Evolutionary conservation across 2,113 vertebrate species (phyloP), one percentile per base, ranked within the genome.

Genomic region (Antechinus stuartii): DNA sequence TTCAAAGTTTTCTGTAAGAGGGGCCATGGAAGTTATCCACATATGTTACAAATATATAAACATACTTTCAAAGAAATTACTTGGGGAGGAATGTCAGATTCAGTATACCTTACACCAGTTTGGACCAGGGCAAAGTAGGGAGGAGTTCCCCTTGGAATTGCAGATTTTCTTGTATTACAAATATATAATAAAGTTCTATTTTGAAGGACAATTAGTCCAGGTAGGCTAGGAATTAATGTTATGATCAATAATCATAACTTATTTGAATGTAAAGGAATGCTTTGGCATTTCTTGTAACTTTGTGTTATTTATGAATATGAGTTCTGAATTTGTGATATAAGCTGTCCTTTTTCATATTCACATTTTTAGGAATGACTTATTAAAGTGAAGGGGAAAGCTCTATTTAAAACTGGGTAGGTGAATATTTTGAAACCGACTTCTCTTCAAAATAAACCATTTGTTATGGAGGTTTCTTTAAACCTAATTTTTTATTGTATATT

Each of bases 391-490:
- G 25, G 54, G 89, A 52, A 10, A 2, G 47, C 90, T 50, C 19
- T 9, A 92, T 93, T 89, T 35, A 16, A 54, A 91, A 90, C 30
- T 14, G 25, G 23, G 25, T 16, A 57, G 52, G 91, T 19, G 4
- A 90, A 23, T 90, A 90, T 92, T 12, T 89, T 89, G 53, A 95
- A 94, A 57, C 19, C 84, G 92, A 91, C 90, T n/a, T n/a, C 91
- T 91, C 30, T n/a, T 12, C n/a, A 54, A 93, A 94, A 84, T 50
- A 91, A 35, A 52, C 47, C 54, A 26, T 95, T n/a, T 92, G 91
- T 16, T 92, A 92, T 53, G 94, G 9, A 14, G 53, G 11, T 68
- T 91, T 97, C 55, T 93, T 57, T 57, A 42, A 84, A 96, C 52
- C 12, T 35, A 76, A 23, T 91, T 94, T 96, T 91, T 26, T 76